Evolutionary conservation across 2,888 invertebrate genomes (phyloP), one percentile per base, ranked within the genome.

Genomic region (Hirtodrosophila cameraria): DNA sequence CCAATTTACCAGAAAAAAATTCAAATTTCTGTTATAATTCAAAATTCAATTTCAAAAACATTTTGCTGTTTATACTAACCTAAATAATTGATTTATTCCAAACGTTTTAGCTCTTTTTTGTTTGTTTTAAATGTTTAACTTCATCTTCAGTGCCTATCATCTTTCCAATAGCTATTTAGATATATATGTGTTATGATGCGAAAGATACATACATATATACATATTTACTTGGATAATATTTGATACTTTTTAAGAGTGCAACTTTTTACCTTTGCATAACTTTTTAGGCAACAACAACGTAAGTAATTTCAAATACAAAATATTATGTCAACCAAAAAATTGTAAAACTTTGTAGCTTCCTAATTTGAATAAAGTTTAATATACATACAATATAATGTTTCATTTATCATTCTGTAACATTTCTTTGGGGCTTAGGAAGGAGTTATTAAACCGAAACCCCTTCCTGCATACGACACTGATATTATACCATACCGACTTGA

Each of bases 331-430:
- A 55, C 39, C n/a, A n/a, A 57, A 60, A 65, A 67, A 53, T 69
- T 81, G 68, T 81, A 70, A 65, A 83, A 85, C 79, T 72, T 80
- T 81, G 85, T 80, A 85, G 85, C 75, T 84, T 80, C 79, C 75
- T 84, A 62, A 81, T 81, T 85, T 85, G 55, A 80, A 82, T 78
- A 85, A 79, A 81, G 59, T 73, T 85, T 67, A 69, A 75, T 55
- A 75, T 55, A 63, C 45, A 35, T 49, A 59, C 36, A 11, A 20
- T 12, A 18, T 7, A 9, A 48, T 28, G 7, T 3, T 23, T 33
- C 9, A 33, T 9, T 12, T 8, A 11, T 15, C 33, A 43, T n/a
- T n/a, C n/a, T n/a, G n/a, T n/a, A n/a, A n/a, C n/a, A n/a, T n/a
- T n/a, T n/a, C n/a, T n/a, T n/a, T n/a, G n/a, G n/a, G n/a, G n/a